These are phyloP conservation scores for Ferrisia virgata DNA, from an alignment of 2,888 invertebrate genomes.

Conservation along the genomic window DNA sequence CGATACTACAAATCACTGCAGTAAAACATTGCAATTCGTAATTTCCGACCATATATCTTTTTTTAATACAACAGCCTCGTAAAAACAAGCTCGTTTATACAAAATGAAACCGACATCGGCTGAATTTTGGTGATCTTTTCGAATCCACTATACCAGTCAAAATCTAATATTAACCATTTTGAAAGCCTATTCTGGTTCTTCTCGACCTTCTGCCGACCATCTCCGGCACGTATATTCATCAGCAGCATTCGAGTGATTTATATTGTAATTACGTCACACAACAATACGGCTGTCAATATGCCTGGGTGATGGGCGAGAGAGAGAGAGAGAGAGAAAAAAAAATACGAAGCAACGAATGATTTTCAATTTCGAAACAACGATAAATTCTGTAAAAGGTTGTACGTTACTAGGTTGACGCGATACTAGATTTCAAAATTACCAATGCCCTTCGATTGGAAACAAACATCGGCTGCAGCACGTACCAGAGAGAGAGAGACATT, in stretches of 20 bases:
- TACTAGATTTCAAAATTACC: not conserved
- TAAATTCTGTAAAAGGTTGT: not conserved
- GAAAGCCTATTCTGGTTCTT: not conserved
- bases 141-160: not conserved
- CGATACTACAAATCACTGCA: too few species aligned
- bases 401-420: not conserved
- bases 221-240: not conserved
- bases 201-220: not conserved
- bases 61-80: not conserved
- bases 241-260: not conserved
- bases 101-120: not conserved
- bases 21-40: too few species aligned
- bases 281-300: not conserved
- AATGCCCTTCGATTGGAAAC: not conserved
- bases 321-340: too few species aligned
- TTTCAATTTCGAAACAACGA: not conserved
- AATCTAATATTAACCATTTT: not conserved
- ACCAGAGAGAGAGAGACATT: not conserved
- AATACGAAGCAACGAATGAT: not conserved
- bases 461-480: not conserved
- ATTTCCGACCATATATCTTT: not conserved
- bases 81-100: not conserved
- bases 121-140: not conserved
- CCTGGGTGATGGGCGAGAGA: too few species aligned
- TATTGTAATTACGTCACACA: not conserved